Percentiles rank a stretch among this genome's conserved stretches.
Conservation (phyloP, 2,797 vertebrate species). For the Amblyraja radiata region DNA sequence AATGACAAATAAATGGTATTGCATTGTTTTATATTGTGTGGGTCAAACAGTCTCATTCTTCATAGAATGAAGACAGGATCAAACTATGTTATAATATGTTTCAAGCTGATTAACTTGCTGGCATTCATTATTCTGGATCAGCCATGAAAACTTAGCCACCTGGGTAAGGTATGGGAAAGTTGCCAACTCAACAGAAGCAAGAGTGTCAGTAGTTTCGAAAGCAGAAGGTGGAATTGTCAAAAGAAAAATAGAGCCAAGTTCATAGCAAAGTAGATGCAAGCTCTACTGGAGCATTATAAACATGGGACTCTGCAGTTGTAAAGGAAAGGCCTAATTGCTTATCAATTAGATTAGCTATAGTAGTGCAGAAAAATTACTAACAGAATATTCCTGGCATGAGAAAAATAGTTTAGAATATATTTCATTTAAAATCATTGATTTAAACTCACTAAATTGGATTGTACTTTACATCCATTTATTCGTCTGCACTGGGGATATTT, state of each 20-base stretch:
- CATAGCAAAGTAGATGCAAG: background rate
- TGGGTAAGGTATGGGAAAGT: background rate
- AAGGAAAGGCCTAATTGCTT: background rate
- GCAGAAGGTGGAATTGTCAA: background rate
- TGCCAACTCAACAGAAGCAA: constrained; percentile 6
- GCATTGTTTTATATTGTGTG: too few relatives aligned
- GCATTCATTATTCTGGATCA: background rate
- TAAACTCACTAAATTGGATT: background rate
- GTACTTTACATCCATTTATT: background rate
- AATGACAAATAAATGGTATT: too few relatives aligned
- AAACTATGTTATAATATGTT: background rate
- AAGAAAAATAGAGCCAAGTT: background rate
- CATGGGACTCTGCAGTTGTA: background rate
- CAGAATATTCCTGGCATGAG: background rate
- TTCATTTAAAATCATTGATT: constrained; percentile 10
- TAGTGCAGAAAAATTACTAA: background rate
- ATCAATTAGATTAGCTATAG: background rate
- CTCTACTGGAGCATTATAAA: background rate
- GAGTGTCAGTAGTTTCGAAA: background rate
- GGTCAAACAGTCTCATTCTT: too few relatives aligned
- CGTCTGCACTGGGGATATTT: background rate
- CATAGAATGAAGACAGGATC: background rate
- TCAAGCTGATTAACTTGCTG: background rate
- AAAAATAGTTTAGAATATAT: background rate
- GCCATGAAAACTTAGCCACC: background rate